A percentile compares a stretch with the other conserved stretches of the same genome.
These are phyloP conservation scores for Drosophila nikananu DNA, from an alignment of 1,140 invertebrate genomes.

Conservation along the genomic window DNA sequence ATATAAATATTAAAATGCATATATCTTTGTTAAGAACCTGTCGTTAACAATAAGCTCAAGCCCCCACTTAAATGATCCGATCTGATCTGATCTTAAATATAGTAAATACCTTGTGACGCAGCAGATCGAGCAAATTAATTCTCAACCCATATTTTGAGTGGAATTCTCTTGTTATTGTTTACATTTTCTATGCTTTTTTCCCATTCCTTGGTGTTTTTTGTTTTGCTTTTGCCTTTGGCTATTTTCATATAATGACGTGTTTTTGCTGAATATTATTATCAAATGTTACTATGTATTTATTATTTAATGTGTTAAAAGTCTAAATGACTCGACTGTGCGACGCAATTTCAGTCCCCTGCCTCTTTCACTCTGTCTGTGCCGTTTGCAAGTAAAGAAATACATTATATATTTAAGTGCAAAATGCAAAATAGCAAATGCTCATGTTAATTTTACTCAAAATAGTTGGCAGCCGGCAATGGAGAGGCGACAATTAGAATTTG, in stretches of 20 bases:
- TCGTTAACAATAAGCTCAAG: conserved; percentile 15
- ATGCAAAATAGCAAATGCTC: conserved; percentile 39
- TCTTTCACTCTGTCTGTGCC: not conserved
- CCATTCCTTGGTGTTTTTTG: conserved; percentile 19
- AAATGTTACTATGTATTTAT: conserved; percentile 37
- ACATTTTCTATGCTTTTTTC: conserved; percentile 38
- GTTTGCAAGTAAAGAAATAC: conserved; percentile 20
- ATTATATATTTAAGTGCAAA: conserved; percentile 61
- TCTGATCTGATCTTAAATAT: conserved; percentile 12
- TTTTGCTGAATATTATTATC: conserved; percentile 35
- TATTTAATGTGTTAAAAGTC: conserved; percentile 42
- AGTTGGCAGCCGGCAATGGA: conserved; percentile 49
- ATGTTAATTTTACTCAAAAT: conserved; percentile 59
- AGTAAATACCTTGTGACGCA: conserved; percentile 31
- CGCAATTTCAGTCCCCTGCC: conserved; percentile 35
- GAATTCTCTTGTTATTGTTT: conserved; percentile 51
- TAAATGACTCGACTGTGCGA: conserved; percentile 5
- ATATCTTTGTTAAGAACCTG: conserved; percentile 41
- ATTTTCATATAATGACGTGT: conserved; percentile 52
- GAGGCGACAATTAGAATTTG: conserved; percentile 51
- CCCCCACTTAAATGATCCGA: conserved; percentile 8
- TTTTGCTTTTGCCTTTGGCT: conserved; percentile 30
- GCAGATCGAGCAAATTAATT: conserved; percentile 7
- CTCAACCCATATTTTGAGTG: conserved; percentile 13
- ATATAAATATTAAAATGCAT: not conserved